Evolutionary conservation across 2,888 invertebrate species (phyloP).

Genomic region (Capitulum mitella): DNA sequence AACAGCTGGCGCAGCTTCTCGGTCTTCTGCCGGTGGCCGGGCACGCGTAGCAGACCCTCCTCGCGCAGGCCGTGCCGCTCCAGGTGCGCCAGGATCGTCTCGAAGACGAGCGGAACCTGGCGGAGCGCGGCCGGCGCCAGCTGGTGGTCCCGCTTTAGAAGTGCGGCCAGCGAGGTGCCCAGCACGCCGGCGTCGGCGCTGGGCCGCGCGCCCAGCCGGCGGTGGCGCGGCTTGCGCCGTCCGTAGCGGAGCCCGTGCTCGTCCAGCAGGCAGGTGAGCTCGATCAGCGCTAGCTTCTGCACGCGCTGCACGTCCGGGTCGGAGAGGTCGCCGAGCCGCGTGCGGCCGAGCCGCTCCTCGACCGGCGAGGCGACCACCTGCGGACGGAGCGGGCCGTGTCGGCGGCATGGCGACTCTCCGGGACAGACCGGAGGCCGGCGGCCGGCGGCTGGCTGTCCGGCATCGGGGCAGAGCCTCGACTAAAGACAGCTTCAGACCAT

Average conservation of each 20-base stretch:
- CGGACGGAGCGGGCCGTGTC: not conserved
- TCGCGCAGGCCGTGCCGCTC: constrained; percentile 62
- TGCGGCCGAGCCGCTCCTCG: constrained; percentile 38
- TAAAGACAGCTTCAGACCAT: no score
- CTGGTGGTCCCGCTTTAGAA: constrained; percentile 75
- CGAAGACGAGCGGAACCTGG: constrained; percentile 31
- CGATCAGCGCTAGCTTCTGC: constrained; percentile 42
- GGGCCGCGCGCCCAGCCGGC: not conserved
- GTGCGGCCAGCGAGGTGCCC: constrained; percentile 73
- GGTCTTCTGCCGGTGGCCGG: constrained; percentile 74
- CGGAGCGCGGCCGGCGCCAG: not conserved
- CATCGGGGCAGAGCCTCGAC: not conserved
- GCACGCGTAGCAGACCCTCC: constrained; percentile 79
- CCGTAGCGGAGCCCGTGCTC: constrained; percentile 41
- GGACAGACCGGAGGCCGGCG: not conserved
- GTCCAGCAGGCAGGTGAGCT: constrained; percentile 43
- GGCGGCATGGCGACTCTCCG: not conserved
- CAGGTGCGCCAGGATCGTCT: constrained; percentile 59
- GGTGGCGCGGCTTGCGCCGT: not conserved
- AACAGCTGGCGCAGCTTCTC: constrained; percentile 69
- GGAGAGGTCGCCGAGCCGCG: constrained; percentile 42
- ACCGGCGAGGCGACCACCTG: not conserved
- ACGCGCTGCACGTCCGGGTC: constrained; percentile 40
- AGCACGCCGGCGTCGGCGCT: constrained; percentile 51
- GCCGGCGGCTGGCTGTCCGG: not conserved